Evolutionary conservation across 23 tunicate species (phyloP).

Genomic region (Ciona savignyi): DNA sequence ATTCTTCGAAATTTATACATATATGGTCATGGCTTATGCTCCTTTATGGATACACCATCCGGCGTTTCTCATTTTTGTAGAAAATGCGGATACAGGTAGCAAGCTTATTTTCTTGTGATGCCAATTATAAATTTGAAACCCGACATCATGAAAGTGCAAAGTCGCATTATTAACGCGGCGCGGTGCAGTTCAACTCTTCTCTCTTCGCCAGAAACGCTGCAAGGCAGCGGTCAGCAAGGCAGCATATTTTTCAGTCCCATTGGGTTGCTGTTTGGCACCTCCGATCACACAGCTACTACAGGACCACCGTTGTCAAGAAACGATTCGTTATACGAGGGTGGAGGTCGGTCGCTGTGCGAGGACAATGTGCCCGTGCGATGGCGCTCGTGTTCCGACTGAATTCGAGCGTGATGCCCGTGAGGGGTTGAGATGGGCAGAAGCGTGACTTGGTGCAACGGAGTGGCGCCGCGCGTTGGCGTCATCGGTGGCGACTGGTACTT

Average conservation of each 20-base stretch:
- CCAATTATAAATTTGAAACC: background rate
- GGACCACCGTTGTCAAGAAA: conserved; percentile 80
- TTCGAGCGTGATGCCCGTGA: conserved; percentile 7
- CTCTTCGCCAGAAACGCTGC: background rate
- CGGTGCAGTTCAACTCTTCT: background rate
- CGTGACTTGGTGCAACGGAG: conserved; percentile 80
- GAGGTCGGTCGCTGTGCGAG: conserved; percentile 62
- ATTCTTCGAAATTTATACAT: no score
- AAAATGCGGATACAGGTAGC: no score
- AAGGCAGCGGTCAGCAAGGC: background rate
- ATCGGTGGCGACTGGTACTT: conserved; percentile 87
- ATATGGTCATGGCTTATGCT: conserved; percentile 1
- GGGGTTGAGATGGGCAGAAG: conserved; percentile 62
- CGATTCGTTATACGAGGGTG: conserved; percentile 93
- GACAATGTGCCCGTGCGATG: conserved; percentile 45
- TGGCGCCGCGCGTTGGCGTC: conserved; percentile 46
- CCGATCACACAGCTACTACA: conserved; percentile 59
- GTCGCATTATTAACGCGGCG: background rate
- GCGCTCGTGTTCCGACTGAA: conserved; percentile 48
- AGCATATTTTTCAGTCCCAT: background rate
- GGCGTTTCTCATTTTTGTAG: no score
- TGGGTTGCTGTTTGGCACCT: background rate
- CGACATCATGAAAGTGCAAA: background rate
- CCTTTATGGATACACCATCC: no score
- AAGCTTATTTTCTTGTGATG: no score